These are phyloP conservation scores for Beaufortia kweichowensis DNA, from an alignment of 2,113 vertebrate genomes.

Conservation along the genomic window DNA sequence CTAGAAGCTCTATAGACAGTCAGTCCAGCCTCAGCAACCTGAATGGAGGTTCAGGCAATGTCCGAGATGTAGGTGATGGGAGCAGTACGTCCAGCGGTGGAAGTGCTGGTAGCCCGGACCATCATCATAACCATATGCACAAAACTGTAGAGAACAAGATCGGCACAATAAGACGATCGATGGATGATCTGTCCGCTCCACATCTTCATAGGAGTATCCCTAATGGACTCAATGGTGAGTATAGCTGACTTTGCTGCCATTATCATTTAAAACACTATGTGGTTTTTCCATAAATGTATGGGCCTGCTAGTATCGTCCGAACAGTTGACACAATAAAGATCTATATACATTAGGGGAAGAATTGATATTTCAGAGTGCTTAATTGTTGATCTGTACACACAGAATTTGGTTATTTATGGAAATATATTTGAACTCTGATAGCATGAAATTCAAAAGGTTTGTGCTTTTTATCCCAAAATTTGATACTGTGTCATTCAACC, in stretches of 20 bases:
- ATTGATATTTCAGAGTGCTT: too few relatives aligned
- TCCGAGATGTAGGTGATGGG: slow-evolving; percentile 90
- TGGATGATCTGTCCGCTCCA: slow-evolving; percentile 88
- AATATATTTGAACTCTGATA: too few relatives aligned
- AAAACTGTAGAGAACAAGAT: slow-evolving; percentile 76
- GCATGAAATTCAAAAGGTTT: too few relatives aligned
- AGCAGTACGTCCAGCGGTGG: slow-evolving; percentile 93
- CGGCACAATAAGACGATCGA: slow-evolving; percentile 81
- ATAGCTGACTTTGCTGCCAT: not conserved
- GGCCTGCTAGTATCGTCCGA: not conserved
- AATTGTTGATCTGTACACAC: too few relatives aligned
- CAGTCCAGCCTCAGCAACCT: slow-evolving; percentile 91
- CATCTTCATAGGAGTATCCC: slow-evolving; percentile 93
- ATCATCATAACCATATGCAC: slow-evolving; percentile 79
- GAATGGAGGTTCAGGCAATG: slow-evolving; percentile 81
- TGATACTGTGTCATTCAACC: too few relatives aligned
- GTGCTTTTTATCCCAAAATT: too few relatives aligned
- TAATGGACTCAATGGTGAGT: slow-evolving; percentile 91
- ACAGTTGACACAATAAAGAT: not conserved
- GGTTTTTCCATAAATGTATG: not conserved
- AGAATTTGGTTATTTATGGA: too few relatives aligned
- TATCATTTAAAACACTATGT: not conserved
- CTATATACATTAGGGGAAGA: too few relatives aligned
- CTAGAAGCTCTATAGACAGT: slow-evolving; percentile 94
- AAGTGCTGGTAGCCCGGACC: slow-evolving; percentile 89